Evolutionary conservation across 2,797 vertebrate genomes (phyloP), one percentile per base, ranked within the genome.

Genomic region (Manis javanica): DNA sequence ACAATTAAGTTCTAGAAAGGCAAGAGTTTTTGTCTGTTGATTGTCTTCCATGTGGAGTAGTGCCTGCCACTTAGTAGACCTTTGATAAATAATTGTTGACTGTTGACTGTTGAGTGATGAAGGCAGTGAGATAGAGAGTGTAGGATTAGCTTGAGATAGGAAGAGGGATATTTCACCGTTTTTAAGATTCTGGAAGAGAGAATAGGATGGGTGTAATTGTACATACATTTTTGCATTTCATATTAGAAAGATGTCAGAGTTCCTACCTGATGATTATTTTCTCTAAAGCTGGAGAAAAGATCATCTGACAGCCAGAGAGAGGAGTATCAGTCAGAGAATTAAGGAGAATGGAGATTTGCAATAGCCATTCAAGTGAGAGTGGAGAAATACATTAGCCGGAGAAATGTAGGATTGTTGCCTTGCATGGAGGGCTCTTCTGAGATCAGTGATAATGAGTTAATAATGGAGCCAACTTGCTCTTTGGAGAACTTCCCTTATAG

Each of bases 401-500:
- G 79, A 92, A 79, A 68, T 90, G 26, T 23, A 81, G 79, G 7
- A 14, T 64, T 84, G 34, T 88, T 83, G 42, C 26, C 63, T 94
- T 84, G 46, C 42, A 15, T 71, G 37, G 15, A 69, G 31, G 71
- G n/a, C 37, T 83, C 61, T 29, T 87, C 77, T 87, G 72, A 81
- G 51, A 87, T 87, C 46, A 83, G 24, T 16, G 84, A 39, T 91
- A 64, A 51, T 83, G 61, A 71, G 26, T 83, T 82, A 75, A 21
- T 91, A 81, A 87, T 57, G 21, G 19, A 75, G 79, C 31, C 51
- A 81, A 13, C 34, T 90, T 92, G 42, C 23, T 34, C 29, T 89
- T 94, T 89, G 42, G 74, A 96, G 66, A 68, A 68, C 66, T 94
- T 87, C 15, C 68, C 19, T 23, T 21, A 14, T 74, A 86, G 61